Evolutionary conservation across 2,888 invertebrate species (phyloP), one percentile per base, ranked within the genome.

Genomic region (Synergus laeviventris): DNA sequence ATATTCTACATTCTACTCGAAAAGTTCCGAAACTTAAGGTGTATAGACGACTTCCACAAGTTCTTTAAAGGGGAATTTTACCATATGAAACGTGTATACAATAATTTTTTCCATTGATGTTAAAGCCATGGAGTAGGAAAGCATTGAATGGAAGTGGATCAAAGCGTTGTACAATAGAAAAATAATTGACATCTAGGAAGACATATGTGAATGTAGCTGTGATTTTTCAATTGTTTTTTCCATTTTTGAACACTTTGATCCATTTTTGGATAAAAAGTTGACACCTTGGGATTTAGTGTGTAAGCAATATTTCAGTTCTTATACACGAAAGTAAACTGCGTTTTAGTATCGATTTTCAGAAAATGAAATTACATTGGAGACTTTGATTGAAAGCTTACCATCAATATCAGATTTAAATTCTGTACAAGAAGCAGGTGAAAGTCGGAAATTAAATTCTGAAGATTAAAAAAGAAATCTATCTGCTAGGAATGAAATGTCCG

Each of bases 1-100:
- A 54, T 45, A 49, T 70, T 70, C 49, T 49, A 11, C 5, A 31
- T 31, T 70, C 49, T n/a, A 70, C 9, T 36, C 31, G 18, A 70
- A 70, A 70, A 31, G 45, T 70, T 70, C 0, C 2, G 2, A 49
- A 45, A 49, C 49, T 70, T 45, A 36, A 54, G 49, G 31, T 45
- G 49, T 49, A 70, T 36, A 2, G 1, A 31, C 14, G 70, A 54
- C 49, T 14, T 45, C 12, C 9, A 5, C 14, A 21, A 42, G 42
- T 59, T 59, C 5, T 14, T 14, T 7, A 14, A 24, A 14, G 11
- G 21, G 14, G 21, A 59, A 24, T 24, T 56, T 24, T 24, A 21
- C 12, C 3, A 11, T 21, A 12, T 9, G 56, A 21, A 56, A 56
- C 21, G 11, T 56, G 21, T 8, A 18, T 3, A 54, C 21, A 56